Percentiles rank a stretch among this genome's conserved stretches.
Evolutionary conservation across 2,888 invertebrate species (phyloP).

Genomic region (Trilocha varians): DNA sequence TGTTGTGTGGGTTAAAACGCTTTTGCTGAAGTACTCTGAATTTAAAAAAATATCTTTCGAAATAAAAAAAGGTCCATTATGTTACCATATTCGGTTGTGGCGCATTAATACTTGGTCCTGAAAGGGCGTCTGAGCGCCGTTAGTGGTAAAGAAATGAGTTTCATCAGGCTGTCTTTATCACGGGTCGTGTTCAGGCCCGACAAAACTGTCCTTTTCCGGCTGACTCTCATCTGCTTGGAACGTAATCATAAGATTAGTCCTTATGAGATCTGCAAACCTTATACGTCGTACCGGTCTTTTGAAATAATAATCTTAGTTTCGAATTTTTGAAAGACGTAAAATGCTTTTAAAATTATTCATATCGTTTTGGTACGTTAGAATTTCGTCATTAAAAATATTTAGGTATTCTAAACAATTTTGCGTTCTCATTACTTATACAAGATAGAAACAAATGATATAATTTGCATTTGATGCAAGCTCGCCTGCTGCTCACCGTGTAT

Average conservation of each 20-base stretch:
- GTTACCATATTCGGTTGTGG: background rate
- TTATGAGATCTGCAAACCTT: background rate
- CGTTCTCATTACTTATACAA: too few relatives aligned
- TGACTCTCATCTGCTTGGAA: background rate
- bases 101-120: background rate
- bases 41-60: too few relatives aligned
- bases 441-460: background rate
- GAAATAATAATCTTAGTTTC: background rate
- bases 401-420: too few relatives aligned
- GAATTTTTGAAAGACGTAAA: too few relatives aligned
- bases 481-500: background rate
- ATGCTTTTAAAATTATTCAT: too few relatives aligned
- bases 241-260: background rate
- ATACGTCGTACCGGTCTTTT: background rate
- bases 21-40: too few relatives aligned
- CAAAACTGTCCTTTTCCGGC: conserved; percentile 10
- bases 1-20: too few relatives aligned
- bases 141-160: conserved; percentile 8
- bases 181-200: conserved; percentile 11
- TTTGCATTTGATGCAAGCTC: background rate
- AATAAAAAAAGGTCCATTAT: background rate
- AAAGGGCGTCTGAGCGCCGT: background rate
- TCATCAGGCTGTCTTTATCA: conserved; percentile 16
- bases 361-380: too few relatives aligned
- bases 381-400: background rate